Percentiles rank a stretch among this genome's conserved stretches.
phyloP scores from a whole-genome alignment of 1,140 invertebrate genomes.

The Drosophila simulans region DNA sequence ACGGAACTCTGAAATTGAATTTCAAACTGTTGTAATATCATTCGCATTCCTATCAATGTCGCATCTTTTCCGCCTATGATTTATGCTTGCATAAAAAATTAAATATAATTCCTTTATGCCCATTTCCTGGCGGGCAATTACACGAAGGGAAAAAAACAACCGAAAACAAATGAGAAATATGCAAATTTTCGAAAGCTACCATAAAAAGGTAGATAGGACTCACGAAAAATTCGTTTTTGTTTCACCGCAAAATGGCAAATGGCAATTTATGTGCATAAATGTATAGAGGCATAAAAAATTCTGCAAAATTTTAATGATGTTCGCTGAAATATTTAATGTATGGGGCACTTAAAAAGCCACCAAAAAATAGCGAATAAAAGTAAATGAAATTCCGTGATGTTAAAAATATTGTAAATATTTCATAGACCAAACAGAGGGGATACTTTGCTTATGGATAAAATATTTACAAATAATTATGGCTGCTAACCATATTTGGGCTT shows the following conservation, averaged over 20 bases:
- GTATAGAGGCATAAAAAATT: constrained; percentile 35
- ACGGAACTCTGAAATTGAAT: constrained; percentile 39
- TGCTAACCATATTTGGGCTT: constrained; percentile 13
- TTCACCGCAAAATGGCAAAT: constrained; percentile 64
- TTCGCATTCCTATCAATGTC: constrained; percentile 40
- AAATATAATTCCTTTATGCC: constrained; percentile 50
- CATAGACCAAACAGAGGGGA: constrained; percentile 7
- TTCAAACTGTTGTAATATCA: constrained; percentile 19
- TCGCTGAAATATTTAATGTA: constrained; percentile 56
- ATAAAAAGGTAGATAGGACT: constrained; percentile 7
- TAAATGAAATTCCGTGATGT: constrained; percentile 23
- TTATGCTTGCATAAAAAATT: constrained; percentile 59
- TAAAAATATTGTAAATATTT: constrained; percentile 31
- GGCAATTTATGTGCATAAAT: constrained; percentile 67
- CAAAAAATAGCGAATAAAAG: constrained; percentile 13
- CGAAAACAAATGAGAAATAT: constrained; percentile 69
- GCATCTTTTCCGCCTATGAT: constrained; percentile 53
- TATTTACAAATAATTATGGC: constrained; percentile 21
- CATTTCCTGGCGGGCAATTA: constrained; percentile 64
- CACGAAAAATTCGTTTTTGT: constrained; percentile 34
- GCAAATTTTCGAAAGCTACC: constrained; percentile 46
- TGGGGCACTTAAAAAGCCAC: constrained; percentile 32
- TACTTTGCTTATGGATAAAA: constrained; percentile 23
- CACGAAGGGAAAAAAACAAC: constrained; percentile 23
- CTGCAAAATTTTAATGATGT: constrained; percentile 57